Evolutionary conservation across 2,797 vertebrate genomes (phyloP), one percentile per base, ranked within the genome.

Genomic region (Allochrocebus solatus): DNA sequence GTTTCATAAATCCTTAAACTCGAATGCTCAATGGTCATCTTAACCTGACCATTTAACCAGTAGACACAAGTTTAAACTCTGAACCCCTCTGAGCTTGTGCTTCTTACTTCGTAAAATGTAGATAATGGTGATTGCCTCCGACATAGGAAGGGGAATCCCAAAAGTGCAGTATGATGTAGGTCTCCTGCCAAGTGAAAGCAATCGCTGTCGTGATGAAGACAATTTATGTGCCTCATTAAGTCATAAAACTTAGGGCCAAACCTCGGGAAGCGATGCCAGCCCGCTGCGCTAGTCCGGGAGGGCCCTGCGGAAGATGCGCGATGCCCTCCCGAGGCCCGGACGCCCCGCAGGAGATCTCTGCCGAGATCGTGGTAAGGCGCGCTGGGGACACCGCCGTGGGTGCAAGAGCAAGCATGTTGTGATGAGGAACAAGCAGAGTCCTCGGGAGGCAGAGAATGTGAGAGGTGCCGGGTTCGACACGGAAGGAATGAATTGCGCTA

Each of bases 261-360:
- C 33, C 50, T 36, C 8, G 30, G n/a, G 55, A 16, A n/a, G 36
- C 14, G 50, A 83, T 14, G 8, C 16, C 28, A 46, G 74, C 13
- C 8, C 4, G 8, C 14, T 30, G 28, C 4, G 8, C 41, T 64
- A 28, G 43, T 28, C 16, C 1, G 16, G 8, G 41, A 76, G 74
- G 13, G 28, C 2, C 14, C 16, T 3, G 8, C 39, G 13, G 41
- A 26, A 30, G 14, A 30, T 11, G 16, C 0, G 9, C 28, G 0
- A 5, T 4, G 33, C 16, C 67, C 19, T 36, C 67, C n/a, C 2
- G 16, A 21, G n/a, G 67, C 67, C 75, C 28, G 9, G 75, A 19
- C 67, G 8, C 75, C 16, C 75, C 43, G 16, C 8, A 41, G 64
- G 8, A 75, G 57, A 30, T n/a, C n/a, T 10, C 24, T 46, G 2